phyloP scores from a whole-genome alignment of 2,888 invertebrate genomes.

The Macropis europaea region DNA sequence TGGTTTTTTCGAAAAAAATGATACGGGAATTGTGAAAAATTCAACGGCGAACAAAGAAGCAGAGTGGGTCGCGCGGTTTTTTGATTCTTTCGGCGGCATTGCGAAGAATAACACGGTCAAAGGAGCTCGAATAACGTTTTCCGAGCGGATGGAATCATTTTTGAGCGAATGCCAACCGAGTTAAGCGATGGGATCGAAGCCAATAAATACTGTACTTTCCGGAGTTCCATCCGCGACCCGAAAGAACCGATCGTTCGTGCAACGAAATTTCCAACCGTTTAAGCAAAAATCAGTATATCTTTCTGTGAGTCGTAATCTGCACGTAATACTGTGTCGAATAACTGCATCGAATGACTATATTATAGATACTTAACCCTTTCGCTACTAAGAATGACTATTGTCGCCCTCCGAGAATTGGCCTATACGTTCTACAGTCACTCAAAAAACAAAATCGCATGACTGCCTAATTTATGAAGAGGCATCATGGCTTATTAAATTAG shows the following conservation, averaged over 20 bases:
- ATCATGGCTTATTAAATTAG: no score
- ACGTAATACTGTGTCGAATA: no score
- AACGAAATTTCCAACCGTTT: not conserved
- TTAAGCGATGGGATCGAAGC: conserved; percentile 46
- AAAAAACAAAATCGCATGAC: no score
- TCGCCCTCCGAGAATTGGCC: no score
- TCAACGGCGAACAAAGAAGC: conserved; percentile 36
- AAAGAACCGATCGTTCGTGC: not conserved
- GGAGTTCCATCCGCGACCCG: not conserved
- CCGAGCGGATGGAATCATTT: conserved; percentile 30
- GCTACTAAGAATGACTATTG: no score
- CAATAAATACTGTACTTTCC: conserved; percentile 34
- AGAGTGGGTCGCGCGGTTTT: not conserved
- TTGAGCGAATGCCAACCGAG: conserved; percentile 48
- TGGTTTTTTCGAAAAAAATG: no score
- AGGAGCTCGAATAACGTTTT: conserved; percentile 36
- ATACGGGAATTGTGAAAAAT: no score
- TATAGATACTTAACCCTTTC: no score
- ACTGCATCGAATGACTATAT: no score
- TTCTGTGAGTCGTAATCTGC: no score
- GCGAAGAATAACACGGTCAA: conserved; percentile 15
- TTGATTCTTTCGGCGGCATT: not conserved
- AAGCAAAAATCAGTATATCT: not conserved
- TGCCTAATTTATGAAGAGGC: no score
- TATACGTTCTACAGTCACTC: no score